These are phyloP conservation scores for Lytechinus pictus DNA, from an alignment of 35 echinoderm and acorn worm genomes.

Conservation along the genomic window DNA sequence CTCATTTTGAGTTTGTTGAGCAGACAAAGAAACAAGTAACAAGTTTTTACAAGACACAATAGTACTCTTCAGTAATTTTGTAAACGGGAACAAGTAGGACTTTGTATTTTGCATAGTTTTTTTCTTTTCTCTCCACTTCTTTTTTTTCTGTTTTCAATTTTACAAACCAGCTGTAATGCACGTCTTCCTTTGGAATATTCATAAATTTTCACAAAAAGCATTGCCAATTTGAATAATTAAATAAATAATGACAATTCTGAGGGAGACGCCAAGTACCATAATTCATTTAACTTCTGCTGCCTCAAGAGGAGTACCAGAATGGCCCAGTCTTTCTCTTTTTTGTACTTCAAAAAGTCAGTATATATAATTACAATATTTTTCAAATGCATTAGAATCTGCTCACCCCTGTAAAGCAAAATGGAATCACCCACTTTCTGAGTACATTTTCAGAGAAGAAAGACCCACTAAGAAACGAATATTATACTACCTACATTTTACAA, in stretches of 20 bases:
- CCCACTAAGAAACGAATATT: not conserved
- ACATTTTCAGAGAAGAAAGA: not conserved
- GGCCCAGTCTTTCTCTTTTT: not conserved
- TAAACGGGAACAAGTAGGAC: constrained; percentile 5
- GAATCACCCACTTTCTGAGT: not conserved
- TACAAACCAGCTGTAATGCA: constrained; percentile 37
- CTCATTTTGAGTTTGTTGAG: not conserved
- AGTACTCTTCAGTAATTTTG: constrained; percentile 13
- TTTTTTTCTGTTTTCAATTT: not conserved
- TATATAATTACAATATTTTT: constrained; percentile 3
- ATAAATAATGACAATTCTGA: constrained; percentile 9
- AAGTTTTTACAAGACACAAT: constrained; percentile 32
- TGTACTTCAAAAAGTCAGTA: not conserved
- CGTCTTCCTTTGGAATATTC: constrained; percentile 1
- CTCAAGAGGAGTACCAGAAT: constrained; percentile 1
- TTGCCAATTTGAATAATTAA: not conserved
- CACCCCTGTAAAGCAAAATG: not conserved
- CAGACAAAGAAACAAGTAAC: constrained; percentile 24
- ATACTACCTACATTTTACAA: not conserved
- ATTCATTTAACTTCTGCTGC: not conserved
- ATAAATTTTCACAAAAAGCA: not conserved
- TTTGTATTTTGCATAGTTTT: constrained; percentile 22
- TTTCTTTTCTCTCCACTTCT: not conserved
- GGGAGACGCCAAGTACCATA: not conserved
- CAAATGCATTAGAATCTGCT: not conserved